Percentiles rank a stretch among this genome's conserved stretches.
Evolutionary conservation across 92 coral and sea anemone species (phyloP).

Genomic region (Phenganax marumi): DNA sequence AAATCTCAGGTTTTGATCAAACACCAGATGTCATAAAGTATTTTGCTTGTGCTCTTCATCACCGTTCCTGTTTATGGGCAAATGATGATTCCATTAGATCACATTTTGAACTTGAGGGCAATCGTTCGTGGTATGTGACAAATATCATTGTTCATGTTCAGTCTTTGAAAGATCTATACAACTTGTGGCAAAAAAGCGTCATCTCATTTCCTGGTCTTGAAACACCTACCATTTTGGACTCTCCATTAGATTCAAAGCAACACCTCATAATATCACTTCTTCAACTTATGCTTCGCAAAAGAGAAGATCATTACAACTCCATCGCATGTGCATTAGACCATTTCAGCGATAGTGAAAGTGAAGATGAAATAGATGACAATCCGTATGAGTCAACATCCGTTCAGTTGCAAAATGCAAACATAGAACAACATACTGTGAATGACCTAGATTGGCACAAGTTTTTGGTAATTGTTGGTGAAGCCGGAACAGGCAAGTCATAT

Average conservation of each 20-base stretch:
- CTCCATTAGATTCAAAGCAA: slow-evolving; percentile 6
- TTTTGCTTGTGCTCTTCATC: slow-evolving; percentile 2
- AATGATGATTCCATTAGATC: neutral
- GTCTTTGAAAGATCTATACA: slow-evolving; percentile 8
- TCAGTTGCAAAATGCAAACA: neutral
- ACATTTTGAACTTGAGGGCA: too few relatives aligned
- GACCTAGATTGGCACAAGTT: slow-evolving; percentile 22
- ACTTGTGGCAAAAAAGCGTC: slow-evolving; percentile 9
- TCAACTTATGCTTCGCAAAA: neutral
- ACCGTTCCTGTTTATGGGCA: neutral
- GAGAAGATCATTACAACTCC: neutral
- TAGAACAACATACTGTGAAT: neutral
- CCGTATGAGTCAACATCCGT: neutral
- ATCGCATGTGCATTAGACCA: neutral
- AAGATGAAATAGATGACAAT: neutral
- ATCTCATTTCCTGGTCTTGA: neutral
- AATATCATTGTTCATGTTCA: neutral
- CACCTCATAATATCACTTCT: neutral
- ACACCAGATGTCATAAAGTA: neutral
- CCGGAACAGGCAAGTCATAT: slow-evolving; percentile 31
- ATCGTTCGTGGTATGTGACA: slow-evolving; percentile 1
- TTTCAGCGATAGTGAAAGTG: neutral
- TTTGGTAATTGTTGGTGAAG: slow-evolving; percentile 15
- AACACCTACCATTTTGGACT: neutral
- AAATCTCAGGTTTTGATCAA: neutral